A percentile compares a stretch with the other conserved stretches of the same genome.
Conservation (phyloP, 2,113 vertebrate genomes). For the Platycercus adscitus region DNA sequence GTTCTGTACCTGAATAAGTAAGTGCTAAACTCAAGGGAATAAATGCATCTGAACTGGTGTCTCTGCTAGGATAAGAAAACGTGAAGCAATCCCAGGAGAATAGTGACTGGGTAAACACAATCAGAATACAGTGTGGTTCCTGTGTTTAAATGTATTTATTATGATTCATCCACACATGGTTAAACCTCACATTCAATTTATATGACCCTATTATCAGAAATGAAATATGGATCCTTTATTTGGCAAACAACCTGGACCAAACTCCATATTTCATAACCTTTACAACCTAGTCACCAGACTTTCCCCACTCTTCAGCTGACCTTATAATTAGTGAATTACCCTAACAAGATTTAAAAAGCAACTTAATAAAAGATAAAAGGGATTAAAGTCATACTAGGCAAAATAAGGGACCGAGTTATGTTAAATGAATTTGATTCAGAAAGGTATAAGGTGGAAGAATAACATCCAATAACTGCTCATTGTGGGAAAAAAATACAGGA, state of each 20-base stretch:
- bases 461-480: neutral
- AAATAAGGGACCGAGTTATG: neutral
- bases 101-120: neutral
- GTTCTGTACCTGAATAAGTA: neutral
- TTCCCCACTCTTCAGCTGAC: neutral
- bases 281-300: neutral
- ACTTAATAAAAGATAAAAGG: neutral
- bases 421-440: neutral
- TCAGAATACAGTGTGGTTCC: neutral
- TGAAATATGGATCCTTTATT: neutral
- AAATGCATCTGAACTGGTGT: neutral
- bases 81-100: neutral
- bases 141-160: neutral
- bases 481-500: neutral
- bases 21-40: neutral
- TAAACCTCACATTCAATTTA: neutral
- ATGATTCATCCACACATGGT: neutral
- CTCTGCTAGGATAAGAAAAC: neutral
- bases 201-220: neutral
- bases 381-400: neutral
- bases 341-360: neutral
- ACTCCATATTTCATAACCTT: neutral
- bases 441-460: neutral
- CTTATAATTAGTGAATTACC: neutral
- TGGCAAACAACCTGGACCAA: rapidly evolving